These are phyloP conservation scores for Okamejei kenojei DNA, from an alignment of 2,797 vertebrate genomes.

Conservation along the genomic window DNA sequence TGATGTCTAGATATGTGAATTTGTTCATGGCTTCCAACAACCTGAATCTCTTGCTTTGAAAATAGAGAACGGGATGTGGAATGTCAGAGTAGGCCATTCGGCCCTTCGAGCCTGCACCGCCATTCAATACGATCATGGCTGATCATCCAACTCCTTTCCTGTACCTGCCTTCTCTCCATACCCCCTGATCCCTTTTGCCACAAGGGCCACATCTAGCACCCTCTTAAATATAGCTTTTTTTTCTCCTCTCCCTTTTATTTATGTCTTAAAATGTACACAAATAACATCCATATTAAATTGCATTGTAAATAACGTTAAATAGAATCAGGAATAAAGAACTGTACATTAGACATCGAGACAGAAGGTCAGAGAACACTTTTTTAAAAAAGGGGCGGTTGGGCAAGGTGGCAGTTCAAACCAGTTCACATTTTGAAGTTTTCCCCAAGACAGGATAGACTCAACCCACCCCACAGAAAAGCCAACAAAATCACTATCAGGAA, in stretches of 20 bases:
- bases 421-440: not conserved
- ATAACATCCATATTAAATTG: slow-evolving; percentile 50
- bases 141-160: too few relatives aligned
- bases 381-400: not conserved
- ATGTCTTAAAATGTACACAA: slow-evolving; percentile 78
- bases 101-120: too few relatives aligned
- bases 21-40: too few relatives aligned
- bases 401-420: not conserved
- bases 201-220: too few relatives aligned
- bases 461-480: not conserved
- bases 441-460: not conserved
- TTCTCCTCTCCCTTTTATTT: slow-evolving; percentile 63
- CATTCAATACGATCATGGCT: too few relatives aligned
- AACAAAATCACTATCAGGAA: not conserved
- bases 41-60: too few relatives aligned
- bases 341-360: slow-evolving; percentile 64
- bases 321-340: slow-evolving; percentile 65
- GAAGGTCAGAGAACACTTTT: slow-evolving; percentile 23
- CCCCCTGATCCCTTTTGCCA: too few relatives aligned
- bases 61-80: too few relatives aligned
- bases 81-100: too few relatives aligned
- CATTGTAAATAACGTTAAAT: slow-evolving; percentile 69
- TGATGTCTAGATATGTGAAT: too few relatives aligned
- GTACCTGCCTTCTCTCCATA: too few relatives aligned
- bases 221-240: slow-evolving; percentile 17